Evolutionary conservation across 2,888 invertebrate genomes (phyloP), one percentile per base, ranked within the genome.

Genomic region (Emmelina monodactyla): DNA sequence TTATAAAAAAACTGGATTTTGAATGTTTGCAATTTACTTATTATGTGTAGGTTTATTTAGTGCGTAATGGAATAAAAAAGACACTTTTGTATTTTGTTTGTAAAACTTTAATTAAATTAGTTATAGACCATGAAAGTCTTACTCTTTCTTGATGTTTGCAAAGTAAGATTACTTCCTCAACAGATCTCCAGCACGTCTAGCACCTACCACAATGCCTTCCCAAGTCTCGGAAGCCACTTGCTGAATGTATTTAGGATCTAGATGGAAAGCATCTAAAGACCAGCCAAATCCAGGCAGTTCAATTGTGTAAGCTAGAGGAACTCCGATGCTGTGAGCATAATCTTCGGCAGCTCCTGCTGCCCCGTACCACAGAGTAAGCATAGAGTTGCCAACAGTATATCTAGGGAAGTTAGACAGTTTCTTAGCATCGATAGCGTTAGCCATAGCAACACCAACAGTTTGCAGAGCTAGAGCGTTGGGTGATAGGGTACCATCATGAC

Each of bases 301-400:
- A 48, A 84, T 76, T 2, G 87, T 87, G 42, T 84, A 87, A 0
- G 85, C 52, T 10, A 88, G 57, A 0, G 83, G 81, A 32, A 86
- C 79, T 0, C 82, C 82, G 6, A 69, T 63, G 1, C 51, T 81
- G 51, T 83, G 83, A 1, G 85, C 84, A 58, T 85, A 89, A 49
- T 89, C 89, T 51, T 86, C 85, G 45, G 87, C 82, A 13, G 85
- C 84, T 9, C 88, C 89, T 14, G 85, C 56, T 0, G 84, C 83
- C 1, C 68, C 61, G 44, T 86, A 85, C n/a, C n/a, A n/a, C 1
- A 86, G 55, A 10, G 78, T 71, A 1, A 76, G 54, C 14, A 12
- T 14, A 5, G 29, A 9, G 14, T 29, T 29, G 4, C 29, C 29
- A 13, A 29, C 29, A 12, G 13, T 29, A 14, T 29, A 29, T 29